Conservation (phyloP, 2,888 invertebrate genomes). For the Halocaridina rubra region DNA sequence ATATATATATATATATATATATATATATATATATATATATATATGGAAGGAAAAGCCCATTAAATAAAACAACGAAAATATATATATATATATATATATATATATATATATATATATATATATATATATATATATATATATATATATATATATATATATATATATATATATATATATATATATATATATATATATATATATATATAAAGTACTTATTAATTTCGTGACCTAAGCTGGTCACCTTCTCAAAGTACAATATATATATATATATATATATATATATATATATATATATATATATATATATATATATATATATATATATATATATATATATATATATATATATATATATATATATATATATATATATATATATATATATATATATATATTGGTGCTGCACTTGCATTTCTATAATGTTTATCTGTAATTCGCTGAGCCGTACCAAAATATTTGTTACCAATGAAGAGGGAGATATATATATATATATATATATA, state of each 20-base stretch:
- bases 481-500: slow-evolving; percentile 8
- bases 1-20: neutral
- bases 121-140: neutral
- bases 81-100: slow-evolving; percentile 13
- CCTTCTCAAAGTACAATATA: no score
- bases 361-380: slow-evolving; percentile 29
- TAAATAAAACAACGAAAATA: no score
- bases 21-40: slow-evolving; percentile 9
- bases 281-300: slow-evolving; percentile 15
- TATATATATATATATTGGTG: neutral
- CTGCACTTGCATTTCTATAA: neutral
- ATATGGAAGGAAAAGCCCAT: no score
- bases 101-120: neutral
- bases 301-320: slow-evolving; percentile 7
- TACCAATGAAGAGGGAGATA: no score
- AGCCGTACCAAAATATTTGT: no score
- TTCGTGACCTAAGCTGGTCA: no score
- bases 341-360: slow-evolving; percentile 12
- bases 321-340: slow-evolving; percentile 16
- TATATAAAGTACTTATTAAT: no score
- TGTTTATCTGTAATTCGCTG: neutral
- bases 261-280: slow-evolving; percentile 11
- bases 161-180: neutral
- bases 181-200: neutral
- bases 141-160: neutral